These are phyloP conservation scores for Passer montanus DNA, from an alignment of 2,113 vertebrate species.

Conservation along the genomic window DNA sequence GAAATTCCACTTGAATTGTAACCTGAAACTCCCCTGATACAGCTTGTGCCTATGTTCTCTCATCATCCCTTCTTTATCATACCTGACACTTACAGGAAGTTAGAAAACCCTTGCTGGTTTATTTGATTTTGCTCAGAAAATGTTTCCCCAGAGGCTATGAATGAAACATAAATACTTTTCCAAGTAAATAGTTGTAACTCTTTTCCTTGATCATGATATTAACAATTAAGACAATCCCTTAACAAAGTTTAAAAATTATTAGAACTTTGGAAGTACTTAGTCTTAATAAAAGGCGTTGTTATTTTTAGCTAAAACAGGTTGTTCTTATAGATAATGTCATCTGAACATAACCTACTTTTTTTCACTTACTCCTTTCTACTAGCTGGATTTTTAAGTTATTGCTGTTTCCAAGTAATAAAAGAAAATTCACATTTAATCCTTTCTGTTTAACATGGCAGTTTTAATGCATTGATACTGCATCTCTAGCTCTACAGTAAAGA, in stretches of 20 bases:
- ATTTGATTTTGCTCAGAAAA: background rate
- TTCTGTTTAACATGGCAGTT: background rate
- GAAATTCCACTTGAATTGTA: background rate
- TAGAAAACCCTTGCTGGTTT: background rate
- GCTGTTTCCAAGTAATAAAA: background rate
- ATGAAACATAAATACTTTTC: background rate
- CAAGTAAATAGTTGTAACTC: background rate
- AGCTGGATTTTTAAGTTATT: background rate
- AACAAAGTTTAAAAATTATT: background rate
- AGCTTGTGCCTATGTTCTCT: background rate
- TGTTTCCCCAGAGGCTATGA: background rate
- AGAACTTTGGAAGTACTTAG: background rate
- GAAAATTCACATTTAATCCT: background rate
- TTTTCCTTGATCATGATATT: background rate
- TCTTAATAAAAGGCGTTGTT: background rate
- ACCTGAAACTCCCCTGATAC: background rate
- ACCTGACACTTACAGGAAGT: background rate
- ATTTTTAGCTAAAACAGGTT: constrained; percentile 5
- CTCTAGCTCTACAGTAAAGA: background rate
- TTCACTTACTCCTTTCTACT: background rate
- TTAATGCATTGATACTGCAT: background rate
- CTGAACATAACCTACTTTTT: background rate
- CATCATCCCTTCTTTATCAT: background rate
- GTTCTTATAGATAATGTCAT: background rate
- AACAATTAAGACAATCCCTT: background rate